Evolutionary conservation across 30 jellyfish, hydroid and myxozoan species (phyloP).

Genomic region (Catostylus mosaicus): DNA sequence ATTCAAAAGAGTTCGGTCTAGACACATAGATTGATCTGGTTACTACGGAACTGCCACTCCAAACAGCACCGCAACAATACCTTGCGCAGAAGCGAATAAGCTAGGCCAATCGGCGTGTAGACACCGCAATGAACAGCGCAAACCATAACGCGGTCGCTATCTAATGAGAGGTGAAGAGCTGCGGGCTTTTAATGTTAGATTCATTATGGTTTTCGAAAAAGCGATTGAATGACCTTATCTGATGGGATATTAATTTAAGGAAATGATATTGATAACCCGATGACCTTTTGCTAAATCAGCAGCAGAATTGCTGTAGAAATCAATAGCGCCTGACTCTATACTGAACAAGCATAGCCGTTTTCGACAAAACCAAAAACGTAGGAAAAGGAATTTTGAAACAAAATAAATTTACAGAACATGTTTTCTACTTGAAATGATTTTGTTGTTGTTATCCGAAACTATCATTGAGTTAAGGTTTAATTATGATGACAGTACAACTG

Average conservation of each 20-base stretch:
- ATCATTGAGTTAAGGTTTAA: too few species aligned
- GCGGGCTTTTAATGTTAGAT: conserved; percentile 27
- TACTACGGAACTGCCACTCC: conserved; percentile 31
- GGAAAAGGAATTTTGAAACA: too few species aligned
- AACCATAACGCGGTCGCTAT: too few species aligned
- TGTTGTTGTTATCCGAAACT: too few species aligned
- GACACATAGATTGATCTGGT: conserved; percentile 55
- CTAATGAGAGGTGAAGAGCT: background rate
- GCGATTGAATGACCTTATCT: background rate
- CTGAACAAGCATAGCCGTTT: too few species aligned
- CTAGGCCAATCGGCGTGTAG: too few species aligned
- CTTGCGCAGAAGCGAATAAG: background rate
- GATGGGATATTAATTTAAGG: conserved; percentile 42
- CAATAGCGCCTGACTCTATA: too few species aligned
- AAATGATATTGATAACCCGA: conserved; percentile 46
- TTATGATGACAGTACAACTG: too few species aligned
- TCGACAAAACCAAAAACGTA: too few species aligned
- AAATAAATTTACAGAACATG: too few species aligned
- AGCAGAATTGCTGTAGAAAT: too few species aligned
- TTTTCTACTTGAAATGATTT: too few species aligned
- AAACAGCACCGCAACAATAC: conserved; percentile 2
- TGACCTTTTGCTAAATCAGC: conserved; percentile 50
- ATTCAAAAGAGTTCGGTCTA: conserved; percentile 49
- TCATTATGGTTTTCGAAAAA: background rate
- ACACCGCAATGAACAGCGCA: background rate